These are phyloP conservation scores for Eretmochelys imbricata DNA, from an alignment of 2,113 vertebrate genomes.

Conservation along the genomic window DNA sequence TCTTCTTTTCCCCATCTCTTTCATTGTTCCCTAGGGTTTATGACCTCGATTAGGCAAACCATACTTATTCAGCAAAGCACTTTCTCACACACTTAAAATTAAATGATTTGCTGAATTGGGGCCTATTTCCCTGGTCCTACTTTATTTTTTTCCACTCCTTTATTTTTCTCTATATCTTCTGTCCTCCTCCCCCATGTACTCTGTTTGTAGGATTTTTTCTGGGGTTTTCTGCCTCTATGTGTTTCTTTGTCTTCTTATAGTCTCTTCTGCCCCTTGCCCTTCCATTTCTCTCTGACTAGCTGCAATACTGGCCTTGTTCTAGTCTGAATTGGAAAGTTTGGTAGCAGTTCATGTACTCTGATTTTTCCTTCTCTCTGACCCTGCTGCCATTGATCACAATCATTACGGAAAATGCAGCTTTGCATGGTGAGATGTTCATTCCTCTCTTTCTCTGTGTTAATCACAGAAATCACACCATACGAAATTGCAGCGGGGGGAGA, in stretches of 20 bases:
- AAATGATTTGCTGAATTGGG: background rate
- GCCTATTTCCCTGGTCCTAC: background rate
- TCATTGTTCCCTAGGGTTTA: background rate
- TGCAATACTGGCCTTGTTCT: background rate
- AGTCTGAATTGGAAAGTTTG: background rate
- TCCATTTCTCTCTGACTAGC: background rate
- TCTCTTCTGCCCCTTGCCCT: background rate
- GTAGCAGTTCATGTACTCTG: background rate
- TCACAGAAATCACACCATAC: background rate
- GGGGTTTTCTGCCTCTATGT: background rate
- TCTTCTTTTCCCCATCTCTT: background rate
- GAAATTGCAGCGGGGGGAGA: background rate
- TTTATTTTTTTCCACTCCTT: background rate
- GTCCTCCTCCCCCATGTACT: background rate
- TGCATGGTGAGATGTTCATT: background rate
- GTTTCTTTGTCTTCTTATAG: background rate
- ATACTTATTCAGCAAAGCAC: background rate
- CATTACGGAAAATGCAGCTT: background rate
- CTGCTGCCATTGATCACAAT: background rate
- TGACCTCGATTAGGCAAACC: background rate
- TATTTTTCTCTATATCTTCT: background rate
- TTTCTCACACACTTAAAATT: fast-evolving
- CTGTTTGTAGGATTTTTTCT: background rate
- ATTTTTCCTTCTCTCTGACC: background rate
- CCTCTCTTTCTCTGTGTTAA: background rate